phyloP scores from a whole-genome alignment of 2,797 vertebrate genomes.

The Acanthis flammea region DNA sequence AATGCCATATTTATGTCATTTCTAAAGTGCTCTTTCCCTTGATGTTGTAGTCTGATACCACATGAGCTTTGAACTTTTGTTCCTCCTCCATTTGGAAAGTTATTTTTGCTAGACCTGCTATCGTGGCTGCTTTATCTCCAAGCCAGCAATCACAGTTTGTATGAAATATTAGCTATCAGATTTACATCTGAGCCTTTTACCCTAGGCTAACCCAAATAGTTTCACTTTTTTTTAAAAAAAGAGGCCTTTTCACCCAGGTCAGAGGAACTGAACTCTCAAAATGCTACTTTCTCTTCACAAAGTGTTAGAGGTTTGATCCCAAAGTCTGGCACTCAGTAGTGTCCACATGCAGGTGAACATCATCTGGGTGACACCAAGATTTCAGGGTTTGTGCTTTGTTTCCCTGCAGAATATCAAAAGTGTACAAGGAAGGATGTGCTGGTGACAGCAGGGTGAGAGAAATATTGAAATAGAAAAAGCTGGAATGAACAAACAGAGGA shows the following conservation, averaged over 20 bases:
- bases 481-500: background rate
- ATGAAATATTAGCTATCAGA: background rate
- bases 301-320: background rate
- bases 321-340: background rate
- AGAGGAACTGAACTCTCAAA: background rate
- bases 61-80: background rate
- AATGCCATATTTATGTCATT: background rate
- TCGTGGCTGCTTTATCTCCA: background rate
- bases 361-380: background rate
- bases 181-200: background rate
- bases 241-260: background rate
- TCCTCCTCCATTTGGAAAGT: background rate
- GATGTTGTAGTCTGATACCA: background rate
- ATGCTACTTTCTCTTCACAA: background rate
- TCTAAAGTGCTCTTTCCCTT: background rate
- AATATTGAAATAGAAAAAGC: background rate
- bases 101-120: background rate
- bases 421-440: background rate
- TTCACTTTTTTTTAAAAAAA: background rate
- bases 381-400: background rate
- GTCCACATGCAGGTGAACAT: fast-evolving
- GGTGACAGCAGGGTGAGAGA: background rate
- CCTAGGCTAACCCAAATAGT: background rate
- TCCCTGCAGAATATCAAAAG: background rate
- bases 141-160: background rate